Base-by-base conservation (phyloP, 1,140 invertebrate species). In the Prorops nasuta region DNA sequence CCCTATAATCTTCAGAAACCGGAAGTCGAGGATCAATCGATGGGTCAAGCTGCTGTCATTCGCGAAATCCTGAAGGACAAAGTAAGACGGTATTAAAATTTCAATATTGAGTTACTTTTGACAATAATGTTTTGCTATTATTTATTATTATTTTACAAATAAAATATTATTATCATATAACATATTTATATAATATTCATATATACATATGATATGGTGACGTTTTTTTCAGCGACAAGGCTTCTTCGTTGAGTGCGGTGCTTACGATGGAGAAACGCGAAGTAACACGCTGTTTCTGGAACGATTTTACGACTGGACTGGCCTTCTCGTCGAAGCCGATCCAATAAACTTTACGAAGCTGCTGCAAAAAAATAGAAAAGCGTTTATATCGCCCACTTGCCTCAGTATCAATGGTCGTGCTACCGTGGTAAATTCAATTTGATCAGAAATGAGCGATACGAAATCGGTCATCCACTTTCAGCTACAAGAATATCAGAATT, bases 231-330 rank as follows among this genome's bases (percentile, higher is more conserved):
- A 79, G 75, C 71, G 36, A 50, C 70, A 74, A 53, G 81, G 81
- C 16, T 80, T 81, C 60, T 81, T 81, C 59, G 63, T 82, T 34
- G 80, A 82, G 51, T 78, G 73, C 47, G 81, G 81, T 8, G 81
- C 79, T 12, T 66, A 79, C 12, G 78, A 83, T 53, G 81, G 81
- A 0, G 78, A 80, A 53, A 74, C 67, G 3, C 56, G 76, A 16
- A 82, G 80, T 10, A 82, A 81, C 51, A 80, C 79, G 6, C 60
- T 82, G 24, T 70, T 66, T 24, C 65, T 83, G 19, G 80, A 82
- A 50, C 56, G 67, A 28, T 60, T 58, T 19, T 56, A 67, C 10
- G 58, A 59, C 37, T 82, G 80, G 80, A 73, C 58, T 3, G 80
- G 80, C 18, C 50, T 82, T n/a, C 60, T 82, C 0, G 75, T 83